These are phyloP conservation scores for Labeo rohita DNA, from an alignment of 2,113 vertebrate species.

Conservation along the genomic window DNA sequence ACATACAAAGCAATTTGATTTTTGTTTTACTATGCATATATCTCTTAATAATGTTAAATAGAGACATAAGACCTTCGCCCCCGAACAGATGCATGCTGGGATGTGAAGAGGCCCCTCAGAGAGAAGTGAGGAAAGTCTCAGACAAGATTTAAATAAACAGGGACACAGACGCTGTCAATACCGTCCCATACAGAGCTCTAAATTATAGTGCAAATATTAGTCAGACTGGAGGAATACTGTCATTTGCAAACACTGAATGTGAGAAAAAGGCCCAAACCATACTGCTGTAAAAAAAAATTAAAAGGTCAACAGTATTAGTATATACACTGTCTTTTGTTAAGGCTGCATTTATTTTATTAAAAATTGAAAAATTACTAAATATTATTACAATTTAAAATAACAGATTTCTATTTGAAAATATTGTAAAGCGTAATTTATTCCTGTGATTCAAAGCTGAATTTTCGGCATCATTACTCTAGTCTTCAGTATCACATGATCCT, in stretches of 20 bases:
- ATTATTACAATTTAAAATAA: neutral
- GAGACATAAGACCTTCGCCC: neutral
- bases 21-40: neutral
- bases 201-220: conserved; percentile 44
- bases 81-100: conserved; percentile 24
- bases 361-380: neutral
- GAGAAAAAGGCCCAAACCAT: neutral
- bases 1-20: neutral
- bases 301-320: neutral
- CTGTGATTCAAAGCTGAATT: neutral
- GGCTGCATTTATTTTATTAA: neutral
- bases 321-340: neutral
- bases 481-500: too few relatives aligned
- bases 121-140: conserved; percentile 71
- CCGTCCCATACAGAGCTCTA: neutral
- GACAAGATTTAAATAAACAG: conserved; percentile 76
- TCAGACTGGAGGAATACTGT: conserved; percentile 23
- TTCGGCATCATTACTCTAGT: neutral
- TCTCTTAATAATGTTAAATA: neutral
- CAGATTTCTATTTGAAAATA: too few relatives aligned
- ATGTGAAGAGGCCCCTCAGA: conserved; percentile 46
- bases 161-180: conserved; percentile 60
- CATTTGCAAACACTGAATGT: neutral
- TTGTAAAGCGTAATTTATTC: too few relatives aligned
- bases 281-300: neutral